Evolutionary conservation across 1,140 invertebrate genomes (phyloP).

Genomic region (Lucilia sericata): DNA sequence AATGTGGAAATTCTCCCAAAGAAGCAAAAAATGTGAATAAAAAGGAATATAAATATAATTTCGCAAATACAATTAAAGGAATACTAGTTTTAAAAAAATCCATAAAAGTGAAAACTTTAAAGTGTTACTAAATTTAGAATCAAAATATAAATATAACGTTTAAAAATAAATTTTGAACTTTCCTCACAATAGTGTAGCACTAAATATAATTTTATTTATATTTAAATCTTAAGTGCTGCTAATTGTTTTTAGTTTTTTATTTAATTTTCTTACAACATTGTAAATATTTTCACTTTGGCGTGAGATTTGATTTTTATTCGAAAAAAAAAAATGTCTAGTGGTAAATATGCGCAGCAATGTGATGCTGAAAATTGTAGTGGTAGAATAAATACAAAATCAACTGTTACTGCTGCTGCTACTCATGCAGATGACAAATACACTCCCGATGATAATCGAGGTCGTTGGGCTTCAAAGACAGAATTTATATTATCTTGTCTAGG

Average conservation of each 20-base stretch:
- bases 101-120: neutral
- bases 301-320: neutral
- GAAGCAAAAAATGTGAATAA: neutral
- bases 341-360: slow-evolving; percentile 3
- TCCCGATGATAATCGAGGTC: slow-evolving; percentile 62
- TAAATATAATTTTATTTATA: no score
- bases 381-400: neutral
- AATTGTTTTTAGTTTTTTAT: no score
- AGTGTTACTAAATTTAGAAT: neutral
- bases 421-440: neutral
- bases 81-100: neutral
- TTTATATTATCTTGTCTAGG: slow-evolving; percentile 80
- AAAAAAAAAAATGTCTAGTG: slow-evolving; percentile 9
- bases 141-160: neutral
- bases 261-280: no score
- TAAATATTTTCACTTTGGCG: no score
- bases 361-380: neutral
- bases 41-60: neutral
- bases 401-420: neutral
- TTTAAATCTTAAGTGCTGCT: no score
- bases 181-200: neutral
- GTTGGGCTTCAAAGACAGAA: slow-evolving; percentile 78
- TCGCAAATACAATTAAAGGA: neutral
- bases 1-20: neutral
- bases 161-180: neutral